phyloP scores from a whole-genome alignment of 1,140 invertebrate species.

The Caenorhabditis brenneri region DNA sequence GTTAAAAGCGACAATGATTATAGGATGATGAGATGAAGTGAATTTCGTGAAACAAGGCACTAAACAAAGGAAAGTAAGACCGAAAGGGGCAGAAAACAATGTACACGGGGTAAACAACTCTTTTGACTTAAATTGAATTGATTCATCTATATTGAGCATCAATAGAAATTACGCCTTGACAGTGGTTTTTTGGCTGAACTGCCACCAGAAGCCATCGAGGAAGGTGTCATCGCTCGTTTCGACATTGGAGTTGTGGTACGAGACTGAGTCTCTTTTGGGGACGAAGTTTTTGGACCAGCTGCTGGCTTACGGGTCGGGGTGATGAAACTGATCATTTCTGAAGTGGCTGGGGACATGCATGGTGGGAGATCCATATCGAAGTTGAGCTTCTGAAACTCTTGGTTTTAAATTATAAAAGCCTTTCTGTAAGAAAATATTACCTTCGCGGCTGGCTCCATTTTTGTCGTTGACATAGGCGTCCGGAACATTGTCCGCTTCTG shows the following conservation, averaged over 20 bases:
- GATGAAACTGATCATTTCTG: constrained; percentile 32
- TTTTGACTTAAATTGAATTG: too few relatives aligned
- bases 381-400: not conserved
- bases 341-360: not conserved
- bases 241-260: not conserved
- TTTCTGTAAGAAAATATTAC: not conserved
- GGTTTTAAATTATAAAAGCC: too few relatives aligned
- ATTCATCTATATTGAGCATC: too few relatives aligned
- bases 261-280: not conserved
- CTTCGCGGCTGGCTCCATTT: constrained; percentile 1
- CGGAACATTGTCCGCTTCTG: constrained; percentile 20
- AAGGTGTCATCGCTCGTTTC: constrained; percentile 24
- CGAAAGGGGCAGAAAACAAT: too few relatives aligned
- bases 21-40: not conserved
- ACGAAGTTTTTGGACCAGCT: not conserved
- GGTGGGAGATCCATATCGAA: not conserved
- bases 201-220: not conserved
- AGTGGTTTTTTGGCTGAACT: not conserved
- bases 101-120: not conserved
- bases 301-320: not conserved
- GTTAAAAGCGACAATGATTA: too few relatives aligned
- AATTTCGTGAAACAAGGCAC: not conserved
- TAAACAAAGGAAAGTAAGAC: not conserved
- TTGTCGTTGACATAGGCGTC: not conserved
- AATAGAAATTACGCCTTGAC: not conserved